Evolutionary conservation across 1,140 invertebrate species (phyloP).

Genomic region (Scaptodrosophila lebanonensis): DNA sequence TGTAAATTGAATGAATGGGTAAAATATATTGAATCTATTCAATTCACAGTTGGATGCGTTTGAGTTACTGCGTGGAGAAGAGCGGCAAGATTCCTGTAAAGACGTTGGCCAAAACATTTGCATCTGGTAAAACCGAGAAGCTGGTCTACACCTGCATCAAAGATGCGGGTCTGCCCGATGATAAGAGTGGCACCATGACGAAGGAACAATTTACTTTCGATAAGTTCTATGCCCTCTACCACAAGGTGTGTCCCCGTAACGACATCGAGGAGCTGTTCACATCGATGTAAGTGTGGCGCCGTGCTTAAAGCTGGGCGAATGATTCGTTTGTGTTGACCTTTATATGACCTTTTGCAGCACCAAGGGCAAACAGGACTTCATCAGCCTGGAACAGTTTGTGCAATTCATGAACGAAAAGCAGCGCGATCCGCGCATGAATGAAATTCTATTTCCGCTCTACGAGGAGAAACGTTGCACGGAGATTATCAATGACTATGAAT

Average conservation of each 20-base stretch:
- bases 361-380: conserved; percentile 91
- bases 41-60: conserved; percentile 96
- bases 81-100: conserved; percentile 98
- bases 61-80: conserved; percentile 94
- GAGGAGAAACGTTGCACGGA: conserved; percentile 95
- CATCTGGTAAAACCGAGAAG: conserved; percentile 97
- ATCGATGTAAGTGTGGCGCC: conserved; percentile 88
- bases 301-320: background rate
- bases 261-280: conserved; percentile 99
- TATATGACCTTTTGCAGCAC: conserved; percentile 81
- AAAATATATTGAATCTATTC: conserved; percentile 7
- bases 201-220: conserved; percentile 97
- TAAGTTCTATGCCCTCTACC: conserved; percentile 98
- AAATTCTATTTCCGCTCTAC: conserved; percentile 98
- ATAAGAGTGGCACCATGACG: conserved; percentile 98
- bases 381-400: conserved; percentile 92
- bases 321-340: background rate
- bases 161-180: conserved; percentile 94
- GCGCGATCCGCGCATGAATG: conserved; percentile 98
- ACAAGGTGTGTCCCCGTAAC: conserved; percentile 99
- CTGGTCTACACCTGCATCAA: conserved; percentile 97
- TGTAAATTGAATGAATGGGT: background rate
- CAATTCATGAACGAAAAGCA: conserved; percentile 99
- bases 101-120: conserved; percentile 97
- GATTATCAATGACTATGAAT: conserved; percentile 96